Evolutionary conservation across 2,797 vertebrate species (phyloP), one percentile per base, ranked within the genome.

Genomic region (Vespertilio murinus): DNA sequence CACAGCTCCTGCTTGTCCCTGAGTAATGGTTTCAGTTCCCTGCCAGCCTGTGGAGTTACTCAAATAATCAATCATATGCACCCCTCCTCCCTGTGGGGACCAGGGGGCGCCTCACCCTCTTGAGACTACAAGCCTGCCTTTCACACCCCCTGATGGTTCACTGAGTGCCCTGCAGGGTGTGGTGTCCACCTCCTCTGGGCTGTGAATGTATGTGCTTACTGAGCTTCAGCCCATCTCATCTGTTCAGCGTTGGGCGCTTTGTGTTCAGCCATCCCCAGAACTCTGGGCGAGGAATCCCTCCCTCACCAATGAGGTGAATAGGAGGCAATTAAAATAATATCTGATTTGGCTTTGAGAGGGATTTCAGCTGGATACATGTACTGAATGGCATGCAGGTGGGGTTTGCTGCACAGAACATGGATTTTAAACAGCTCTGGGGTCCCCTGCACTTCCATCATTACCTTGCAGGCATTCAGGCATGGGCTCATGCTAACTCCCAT

Each of bases 321-420:
- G 35, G 70, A 61, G 28, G 11, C 6, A 28, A 74, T 79, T 28
- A 74, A 71, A 85, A 56, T 28, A 90, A n/a, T 52, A 30, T 6
- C 7, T n/a, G 13, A 75, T 61, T 92, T 75, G 74, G 12, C 82
- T 92, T 92, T 80, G 75, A 61, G 52, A 4, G 18, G 30, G 23
- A 13, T 81, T 83, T 67, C 33, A 30, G 40, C 17, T 30, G 71
- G 20, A 23, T 74, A 22, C 17, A 35, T 28, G 28, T 4, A 2
- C 17, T 64, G 52, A 86, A 61, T n/a, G 49, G 9, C 52, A 77
- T 8, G 25, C 47, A 45, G 7, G 40, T 73, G 7, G 49, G 67
- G 47, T 77, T 40, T 77, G 67, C 54, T 22, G 0, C 28, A 14
- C 8, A 40, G 49, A 83, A 64, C 88, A 64, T 17, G 52, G 28